Conservation (phyloP, 2,113 vertebrate species). For the Antechinus stuartii region DNA sequence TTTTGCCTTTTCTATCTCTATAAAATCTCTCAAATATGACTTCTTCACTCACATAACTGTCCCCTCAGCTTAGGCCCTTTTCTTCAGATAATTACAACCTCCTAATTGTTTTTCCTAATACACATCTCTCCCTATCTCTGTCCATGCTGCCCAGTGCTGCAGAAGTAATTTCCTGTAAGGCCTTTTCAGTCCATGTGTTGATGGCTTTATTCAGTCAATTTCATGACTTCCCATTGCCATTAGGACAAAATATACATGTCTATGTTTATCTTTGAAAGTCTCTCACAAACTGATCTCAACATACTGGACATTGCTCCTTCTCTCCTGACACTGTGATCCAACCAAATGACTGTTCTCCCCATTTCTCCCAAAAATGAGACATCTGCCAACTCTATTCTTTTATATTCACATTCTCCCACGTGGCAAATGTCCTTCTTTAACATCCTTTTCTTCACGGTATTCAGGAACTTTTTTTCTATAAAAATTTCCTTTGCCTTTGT, state of each 20-base stretch:
- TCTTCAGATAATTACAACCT: not conserved
- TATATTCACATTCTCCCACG: too few relatives aligned
- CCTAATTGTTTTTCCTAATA: not conserved
- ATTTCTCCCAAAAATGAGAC: too few relatives aligned
- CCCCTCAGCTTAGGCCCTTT: not conserved
- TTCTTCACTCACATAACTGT: not conserved
- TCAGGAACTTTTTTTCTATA: too few relatives aligned
- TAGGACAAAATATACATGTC: not conserved
- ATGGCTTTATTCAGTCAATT: not conserved
- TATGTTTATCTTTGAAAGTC: not conserved
- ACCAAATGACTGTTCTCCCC: too few relatives aligned
- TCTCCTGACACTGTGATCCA: too few relatives aligned
- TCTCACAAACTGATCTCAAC: not conserved
- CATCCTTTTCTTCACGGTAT: too few relatives aligned
- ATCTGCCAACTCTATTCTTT: too few relatives aligned
- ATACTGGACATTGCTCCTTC: not conserved
- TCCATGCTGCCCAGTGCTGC: not conserved
- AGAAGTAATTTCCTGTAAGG: not conserved
- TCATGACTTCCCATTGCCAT: not conserved
- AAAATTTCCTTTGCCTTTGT: too few relatives aligned
- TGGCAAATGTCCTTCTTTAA: too few relatives aligned
- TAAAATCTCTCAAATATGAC: not conserved
- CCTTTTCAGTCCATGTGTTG: not conserved
- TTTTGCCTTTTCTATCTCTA: not conserved
- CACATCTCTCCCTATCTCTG: too few relatives aligned